Conservation (phyloP, 2,113 vertebrate genomes). For the Zeus faber region DNA sequence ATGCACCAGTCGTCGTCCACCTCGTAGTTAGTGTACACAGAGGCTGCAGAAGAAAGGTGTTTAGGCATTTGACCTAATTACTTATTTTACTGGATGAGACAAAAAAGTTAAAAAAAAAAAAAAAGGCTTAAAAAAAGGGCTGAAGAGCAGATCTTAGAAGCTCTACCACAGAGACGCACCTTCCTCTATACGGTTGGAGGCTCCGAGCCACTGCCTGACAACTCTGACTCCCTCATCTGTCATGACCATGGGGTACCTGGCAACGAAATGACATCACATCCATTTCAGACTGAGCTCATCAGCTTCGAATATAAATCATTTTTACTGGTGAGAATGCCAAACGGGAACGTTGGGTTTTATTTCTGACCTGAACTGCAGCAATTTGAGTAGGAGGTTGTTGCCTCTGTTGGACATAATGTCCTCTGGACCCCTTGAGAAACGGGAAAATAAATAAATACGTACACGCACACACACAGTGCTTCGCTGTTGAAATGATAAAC, state of each 20-base stretch:
- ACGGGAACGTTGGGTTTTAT: neutral
- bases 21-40: conserved; percentile 80
- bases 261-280: conserved; percentile 7
- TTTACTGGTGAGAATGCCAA: neutral
- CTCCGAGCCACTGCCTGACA: conserved; percentile 81
- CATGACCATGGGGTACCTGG: conserved; percentile 89
- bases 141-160: neutral
- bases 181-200: conserved; percentile 77
- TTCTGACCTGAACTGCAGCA: conserved; percentile 83
- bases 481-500: neutral
- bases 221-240: conserved; percentile 78
- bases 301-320: neutral
- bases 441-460: neutral
- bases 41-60: conserved; percentile 76
- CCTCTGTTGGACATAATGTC: conserved; percentile 89
- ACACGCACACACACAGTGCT: neutral
- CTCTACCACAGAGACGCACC: conserved; percentile 54
- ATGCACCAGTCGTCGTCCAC: conserved; percentile 90
- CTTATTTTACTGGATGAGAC: neutral
- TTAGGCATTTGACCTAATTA: too few relatives aligned
- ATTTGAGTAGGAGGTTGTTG: conserved; percentile 83
- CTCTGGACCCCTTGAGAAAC: conserved; percentile 76
- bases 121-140: neutral
- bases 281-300: neutral
- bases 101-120: neutral